Percentiles rank a stretch among this genome's conserved stretches.
These are phyloP conservation scores for Scaptomyza polygonia DNA, from an alignment of 2,888 invertebrate genomes.

Conservation along the genomic window DNA sequence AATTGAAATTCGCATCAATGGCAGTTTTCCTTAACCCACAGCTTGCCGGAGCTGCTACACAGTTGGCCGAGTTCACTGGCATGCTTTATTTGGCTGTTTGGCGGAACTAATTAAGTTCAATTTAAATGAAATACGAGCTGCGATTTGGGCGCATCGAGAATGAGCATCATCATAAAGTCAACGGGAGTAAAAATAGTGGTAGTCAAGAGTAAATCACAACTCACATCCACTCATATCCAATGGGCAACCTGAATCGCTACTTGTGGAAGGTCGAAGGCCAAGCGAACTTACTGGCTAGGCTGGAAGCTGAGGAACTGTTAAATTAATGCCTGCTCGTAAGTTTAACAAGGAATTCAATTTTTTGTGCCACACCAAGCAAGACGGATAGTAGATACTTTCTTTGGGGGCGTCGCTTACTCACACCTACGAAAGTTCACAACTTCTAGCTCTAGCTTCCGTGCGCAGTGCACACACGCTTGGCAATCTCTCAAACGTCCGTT, in stretches of 20 bases:
- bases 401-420: conserved; percentile 51
- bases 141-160: conserved; percentile 70
- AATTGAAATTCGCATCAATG: conserved; percentile 76
- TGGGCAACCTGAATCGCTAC: conserved; percentile 64
- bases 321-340: conserved; percentile 82
- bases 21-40: conserved; percentile 34
- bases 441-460: conserved; percentile 2
- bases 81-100: conserved; percentile 45
- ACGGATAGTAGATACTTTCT: conserved; percentile 67
- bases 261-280: conserved; percentile 25
- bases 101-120: conserved; percentile 78
- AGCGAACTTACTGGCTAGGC: conserved; percentile 1
- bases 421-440: conserved; percentile 17
- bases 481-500: conserved; percentile 52
- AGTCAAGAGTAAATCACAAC: conserved; percentile 10
- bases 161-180: conserved; percentile 73
- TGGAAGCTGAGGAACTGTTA: conserved; percentile 64
- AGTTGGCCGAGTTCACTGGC: not conserved
- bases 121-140: conserved; percentile 79
- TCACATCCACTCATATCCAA: conserved; percentile 61
- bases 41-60: conserved; percentile 9
- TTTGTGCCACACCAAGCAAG: conserved; percentile 70
- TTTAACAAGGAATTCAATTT: conserved; percentile 83
- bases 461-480: conserved; percentile 32
- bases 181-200: conserved; percentile 54